Base-by-base conservation (phyloP, 2,797 vertebrate genomes). In the Gymnopithys bicolor region DNA sequence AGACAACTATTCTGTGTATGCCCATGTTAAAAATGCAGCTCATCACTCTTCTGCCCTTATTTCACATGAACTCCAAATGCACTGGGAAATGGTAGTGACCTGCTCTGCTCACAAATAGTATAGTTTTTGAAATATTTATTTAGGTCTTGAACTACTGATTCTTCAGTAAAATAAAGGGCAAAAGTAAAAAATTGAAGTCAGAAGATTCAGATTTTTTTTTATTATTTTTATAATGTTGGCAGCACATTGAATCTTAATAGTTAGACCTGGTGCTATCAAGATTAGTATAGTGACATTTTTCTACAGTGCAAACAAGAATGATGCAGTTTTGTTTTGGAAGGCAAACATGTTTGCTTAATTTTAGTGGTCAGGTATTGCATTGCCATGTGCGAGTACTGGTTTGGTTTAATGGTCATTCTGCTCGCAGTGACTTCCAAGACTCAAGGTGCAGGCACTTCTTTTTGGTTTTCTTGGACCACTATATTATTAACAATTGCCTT, bases 81-180 rank as follows among this genome's bases (percentile, higher is more conserved):
- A 94, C 95, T 97, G 95, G 94, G 86, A 96, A 96, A 96, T 96
- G 85, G 76, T 91, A 30, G 95, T 97, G 94, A 95, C 95, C 93
- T 93, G 71, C 67, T 87, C 89, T 85, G 74, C 69, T 95, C 93
- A 91, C 84, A 93, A 90, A 93, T 96, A 96, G 92, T 96, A 95
- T 94, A 95, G 91, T 87, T 95, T 97, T 96, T 96, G 95, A 97
- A 97, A 97, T 97, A 96, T 96, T 97, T 97, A 96, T 97, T 88
- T 96, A 95, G 94, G 95, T 95, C 92, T 94, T 96, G 89, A 97
- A 95, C 97, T 95, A 80, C 91, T 95, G 96, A 97, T 92, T 95
- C 95, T 89, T 95, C 78, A 55, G 84, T 97, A 93, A 97, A 97
- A 97, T 96, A 92, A 96, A 96, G 89, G 93, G 87, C 92, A 96